Evolutionary conservation across 2,888 invertebrate genomes (phyloP).

Genomic region (Drosophila meridionalis): DNA sequence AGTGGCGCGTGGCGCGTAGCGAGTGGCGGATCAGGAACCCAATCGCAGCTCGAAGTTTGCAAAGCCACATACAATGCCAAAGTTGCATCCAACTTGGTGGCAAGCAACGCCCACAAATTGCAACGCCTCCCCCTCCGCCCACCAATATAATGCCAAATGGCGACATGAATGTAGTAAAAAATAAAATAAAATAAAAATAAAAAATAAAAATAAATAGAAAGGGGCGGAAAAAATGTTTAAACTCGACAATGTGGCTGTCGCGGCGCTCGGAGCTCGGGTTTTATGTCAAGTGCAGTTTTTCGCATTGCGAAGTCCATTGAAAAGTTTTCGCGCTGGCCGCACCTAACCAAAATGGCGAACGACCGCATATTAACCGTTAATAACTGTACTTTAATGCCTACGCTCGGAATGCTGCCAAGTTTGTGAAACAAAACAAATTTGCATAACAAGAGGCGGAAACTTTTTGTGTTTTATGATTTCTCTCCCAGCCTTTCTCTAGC

Average conservation of each 20-base stretch:
- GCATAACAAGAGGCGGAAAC: slow-evolving; percentile 66
- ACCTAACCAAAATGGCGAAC: slow-evolving; percentile 38
- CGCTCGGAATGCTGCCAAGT: slow-evolving; percentile 33
- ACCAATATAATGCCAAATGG: slow-evolving; percentile 41
- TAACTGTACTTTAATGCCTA: slow-evolving; percentile 56
- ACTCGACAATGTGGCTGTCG: neutral
- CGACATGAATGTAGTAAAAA: slow-evolving; percentile 27
- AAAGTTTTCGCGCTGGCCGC: slow-evolving; percentile 34
- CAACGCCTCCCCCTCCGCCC: neutral
- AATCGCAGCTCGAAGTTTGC: slow-evolving; percentile 38
- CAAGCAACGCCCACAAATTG: slow-evolving; percentile 23
- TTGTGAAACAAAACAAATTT: slow-evolving; percentile 58
- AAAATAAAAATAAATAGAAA: neutral
- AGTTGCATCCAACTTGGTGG: slow-evolving; percentile 53
- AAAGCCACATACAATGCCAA: slow-evolving; percentile 52
- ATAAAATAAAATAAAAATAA: neutral
- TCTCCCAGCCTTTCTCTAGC: neutral
- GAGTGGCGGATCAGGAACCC: slow-evolving; percentile 27
- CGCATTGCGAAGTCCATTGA: slow-evolving; percentile 49
- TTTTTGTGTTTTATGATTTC: slow-evolving; percentile 64
- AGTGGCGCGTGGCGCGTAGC: neutral
- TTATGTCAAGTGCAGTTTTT: slow-evolving; percentile 58
- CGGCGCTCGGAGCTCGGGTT: slow-evolving; percentile 2
- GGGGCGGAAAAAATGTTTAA: neutral
- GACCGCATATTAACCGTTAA: slow-evolving; percentile 68